phyloP scores from a whole-genome alignment of 2,797 vertebrate genomes.

The Cottoperca gobio region DNA sequence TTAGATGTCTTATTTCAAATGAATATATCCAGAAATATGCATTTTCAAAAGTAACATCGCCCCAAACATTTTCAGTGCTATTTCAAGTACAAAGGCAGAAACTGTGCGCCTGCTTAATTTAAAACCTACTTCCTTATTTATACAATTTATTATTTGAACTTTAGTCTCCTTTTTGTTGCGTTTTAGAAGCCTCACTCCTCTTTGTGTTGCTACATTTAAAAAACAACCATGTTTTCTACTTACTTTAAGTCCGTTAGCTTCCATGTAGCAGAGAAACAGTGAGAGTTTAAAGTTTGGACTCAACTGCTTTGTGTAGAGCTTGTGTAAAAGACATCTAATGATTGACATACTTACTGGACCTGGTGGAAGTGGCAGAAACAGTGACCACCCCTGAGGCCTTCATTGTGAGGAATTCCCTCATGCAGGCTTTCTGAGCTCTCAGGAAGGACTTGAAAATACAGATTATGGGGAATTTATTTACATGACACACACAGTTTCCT shows the following conservation, averaged over 20 bases:
- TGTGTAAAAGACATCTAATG: conserved; percentile 19
- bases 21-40: neutral
- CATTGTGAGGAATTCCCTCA: conserved; percentile 48
- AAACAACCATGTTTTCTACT: neutral
- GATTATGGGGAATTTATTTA: conserved; percentile 44
- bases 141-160: neutral
- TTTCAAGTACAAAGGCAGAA: neutral
- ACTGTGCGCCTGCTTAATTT: neutral
- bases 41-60: neutral
- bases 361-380: conserved; percentile 13
- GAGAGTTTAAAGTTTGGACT: conserved; percentile 3
- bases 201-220: neutral
- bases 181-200: neutral
- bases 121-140: neutral
- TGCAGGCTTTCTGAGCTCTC: conserved; percentile 26
- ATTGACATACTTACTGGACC: conserved; percentile 32
- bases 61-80: neutral
- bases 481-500: conserved; percentile 13
- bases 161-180: neutral
- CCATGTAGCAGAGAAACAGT: neutral
- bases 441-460: conserved; percentile 54
- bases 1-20: neutral
- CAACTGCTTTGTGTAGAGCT: neutral
- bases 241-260: neutral
- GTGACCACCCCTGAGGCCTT: conserved; percentile 23